A percentile compares a stretch with the other conserved stretches of the same genome.
phyloP scores from a whole-genome alignment of 2,888 invertebrate genomes.

The Cephalotes varians region DNA sequence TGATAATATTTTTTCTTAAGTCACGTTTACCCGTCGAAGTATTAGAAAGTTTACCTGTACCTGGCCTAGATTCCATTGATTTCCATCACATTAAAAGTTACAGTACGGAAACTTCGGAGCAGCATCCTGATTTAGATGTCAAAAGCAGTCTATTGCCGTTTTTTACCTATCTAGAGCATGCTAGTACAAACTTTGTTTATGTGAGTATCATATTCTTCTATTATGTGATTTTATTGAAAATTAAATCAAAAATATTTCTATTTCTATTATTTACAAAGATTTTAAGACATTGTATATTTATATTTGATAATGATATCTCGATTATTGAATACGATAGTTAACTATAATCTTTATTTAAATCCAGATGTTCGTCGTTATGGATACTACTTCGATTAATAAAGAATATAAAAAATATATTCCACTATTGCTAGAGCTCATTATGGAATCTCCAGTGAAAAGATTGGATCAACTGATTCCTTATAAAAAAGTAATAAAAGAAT shows the following conservation, averaged over 20 bases:
- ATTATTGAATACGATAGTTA: neutral
- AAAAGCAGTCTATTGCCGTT: constrained; percentile 90
- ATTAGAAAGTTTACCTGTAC: constrained; percentile 91
- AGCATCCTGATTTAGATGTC: constrained; percentile 88
- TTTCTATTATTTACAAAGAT: no score
- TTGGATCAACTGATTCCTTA: constrained; percentile 88
- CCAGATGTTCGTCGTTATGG: constrained; percentile 91
- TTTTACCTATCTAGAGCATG: constrained; percentile 92
- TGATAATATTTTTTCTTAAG: constrained; percentile 82
- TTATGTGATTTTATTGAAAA: neutral
- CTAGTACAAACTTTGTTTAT: constrained; percentile 94
- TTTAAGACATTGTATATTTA: neutral
- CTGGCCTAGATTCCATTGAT: constrained; percentile 90
- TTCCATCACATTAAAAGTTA: constrained; percentile 89
- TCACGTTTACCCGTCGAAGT: constrained; percentile 90
- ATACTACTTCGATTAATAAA: constrained; percentile 88
- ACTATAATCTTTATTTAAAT: constrained; percentile 65
- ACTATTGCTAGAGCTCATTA: constrained; percentile 91
- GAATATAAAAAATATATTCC: constrained; percentile 91
- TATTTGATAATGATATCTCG: neutral
- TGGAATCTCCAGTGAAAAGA: constrained; percentile 91
- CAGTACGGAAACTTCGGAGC: constrained; percentile 84
- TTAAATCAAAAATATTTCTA: neutral
- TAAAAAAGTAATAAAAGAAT: constrained; percentile 92
- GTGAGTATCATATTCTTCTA: constrained; percentile 87